Evolutionary conservation across 2,888 invertebrate genomes (phyloP).

Genomic region (Eristalis pertinax): DNA sequence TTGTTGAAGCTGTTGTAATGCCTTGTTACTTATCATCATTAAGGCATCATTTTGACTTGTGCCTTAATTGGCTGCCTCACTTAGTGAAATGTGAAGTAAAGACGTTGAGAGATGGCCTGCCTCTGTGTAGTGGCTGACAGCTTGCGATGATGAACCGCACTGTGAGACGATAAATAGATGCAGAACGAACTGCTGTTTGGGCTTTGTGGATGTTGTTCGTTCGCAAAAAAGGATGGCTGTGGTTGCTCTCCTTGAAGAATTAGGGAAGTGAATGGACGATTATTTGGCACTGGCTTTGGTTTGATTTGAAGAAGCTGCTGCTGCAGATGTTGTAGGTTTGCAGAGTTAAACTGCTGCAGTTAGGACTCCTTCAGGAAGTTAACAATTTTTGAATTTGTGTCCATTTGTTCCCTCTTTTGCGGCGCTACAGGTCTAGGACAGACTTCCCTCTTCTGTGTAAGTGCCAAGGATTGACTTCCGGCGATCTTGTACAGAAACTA

Average conservation of each 20-base stretch:
- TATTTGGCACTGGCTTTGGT: no score
- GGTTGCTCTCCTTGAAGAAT: background rate
- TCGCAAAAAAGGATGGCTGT: background rate
- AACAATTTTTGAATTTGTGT: no score
- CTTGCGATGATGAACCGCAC: background rate
- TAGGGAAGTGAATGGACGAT: no score
- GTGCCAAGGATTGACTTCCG: no score
- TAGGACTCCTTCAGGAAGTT: no score
- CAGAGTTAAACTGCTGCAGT: no score
- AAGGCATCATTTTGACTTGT: conserved; percentile 52
- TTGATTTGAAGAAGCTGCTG: no score
- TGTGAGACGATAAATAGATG: background rate
- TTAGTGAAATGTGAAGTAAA: conserved; percentile 25
- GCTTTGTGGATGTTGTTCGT: background rate
- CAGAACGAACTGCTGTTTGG: background rate
- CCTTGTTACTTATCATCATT: conserved; percentile 51
- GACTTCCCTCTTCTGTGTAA: no score
- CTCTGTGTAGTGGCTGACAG: conserved; percentile 8
- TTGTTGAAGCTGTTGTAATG: conserved; percentile 37
- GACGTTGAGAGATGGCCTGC: background rate
- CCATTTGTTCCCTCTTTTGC: no score
- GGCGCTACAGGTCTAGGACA: no score
- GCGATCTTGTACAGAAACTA: no score
- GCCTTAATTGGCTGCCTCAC: conserved; percentile 38
- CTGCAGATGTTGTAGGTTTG: no score